Percentiles rank a stretch among this genome's conserved stretches.
These are phyloP conservation scores for Pachyrhynchus sulphureomaculatus DNA, from an alignment of 1,140 invertebrate species.

Conservation along the genomic window DNA sequence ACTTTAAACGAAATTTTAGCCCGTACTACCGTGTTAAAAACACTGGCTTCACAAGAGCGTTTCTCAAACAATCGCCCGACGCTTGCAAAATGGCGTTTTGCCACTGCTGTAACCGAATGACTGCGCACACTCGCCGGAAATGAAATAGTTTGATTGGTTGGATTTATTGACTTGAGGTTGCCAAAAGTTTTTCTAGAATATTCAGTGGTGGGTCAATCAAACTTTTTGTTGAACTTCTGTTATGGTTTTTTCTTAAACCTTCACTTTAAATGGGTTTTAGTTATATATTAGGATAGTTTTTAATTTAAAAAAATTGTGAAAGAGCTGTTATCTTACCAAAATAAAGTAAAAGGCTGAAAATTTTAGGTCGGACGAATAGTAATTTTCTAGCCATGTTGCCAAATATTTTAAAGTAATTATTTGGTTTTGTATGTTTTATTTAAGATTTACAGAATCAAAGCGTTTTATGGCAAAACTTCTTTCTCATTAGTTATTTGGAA, in stretches of 20 bases:
- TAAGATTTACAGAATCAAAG: no score
- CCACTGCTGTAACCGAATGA: slow-evolving; percentile 35
- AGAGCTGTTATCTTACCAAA: background rate
- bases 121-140: slow-evolving; percentile 32
- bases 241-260: background rate
- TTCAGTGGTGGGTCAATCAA: slow-evolving; percentile 1
- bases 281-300: no score
- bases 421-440: no score
- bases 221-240: background rate
- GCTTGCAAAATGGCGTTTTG: slow-evolving; percentile 49
- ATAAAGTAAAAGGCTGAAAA: background rate
- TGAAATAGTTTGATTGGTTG: slow-evolving; percentile 37
- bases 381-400: slow-evolving; percentile 32
- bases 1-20: slow-evolving; percentile 41
- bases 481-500: no score
- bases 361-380: slow-evolving; percentile 33
- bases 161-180: slow-evolving; percentile 36
- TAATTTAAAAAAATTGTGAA: background rate
- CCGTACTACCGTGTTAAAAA: slow-evolving; percentile 49
- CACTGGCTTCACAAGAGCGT: slow-evolving; percentile 48
- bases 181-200: slow-evolving; percentile 45
- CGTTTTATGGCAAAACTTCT: no score
- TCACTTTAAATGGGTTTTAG: no score
- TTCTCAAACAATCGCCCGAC: slow-evolving; percentile 51
- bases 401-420: slow-evolving; percentile 4